Evolutionary conservation across 2,797 vertebrate species (phyloP), one percentile per base, ranked within the genome.

Genomic region (Catamblyrhynchus diadema): DNA sequence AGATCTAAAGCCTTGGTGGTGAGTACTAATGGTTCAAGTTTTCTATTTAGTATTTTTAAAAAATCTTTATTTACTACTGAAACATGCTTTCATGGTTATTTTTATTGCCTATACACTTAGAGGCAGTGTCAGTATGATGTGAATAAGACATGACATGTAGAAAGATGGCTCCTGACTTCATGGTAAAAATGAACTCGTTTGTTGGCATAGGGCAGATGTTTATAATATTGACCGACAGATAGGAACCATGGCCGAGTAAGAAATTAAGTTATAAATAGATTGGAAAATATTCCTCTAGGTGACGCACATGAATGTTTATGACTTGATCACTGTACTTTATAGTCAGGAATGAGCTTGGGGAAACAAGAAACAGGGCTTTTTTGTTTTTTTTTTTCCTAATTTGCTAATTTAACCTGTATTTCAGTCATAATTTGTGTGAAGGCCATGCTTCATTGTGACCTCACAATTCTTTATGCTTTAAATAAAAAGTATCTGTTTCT

Each of bases 1-100:
- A 98, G 99, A 90, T 99, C 99, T 21, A 98, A 98, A 95, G 99
- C 99, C 60, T 97, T 99, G 91, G 98, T 99, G 98, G 99, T 99
- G 98, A 98, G 98, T 98, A 77, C 33, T 72, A 61, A 48, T 54
- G 39, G 17, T 7, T 56, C 50, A 17, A 28, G 10, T 41, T 81
- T 77, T 92, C 45, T 50, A 35, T n/a, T 78, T 62, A 33, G 10
- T 18, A 53, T 72, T 70, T 33, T n/a, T 7, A 15, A 56, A 33
- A 35, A 10, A 10, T 25, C 37, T 33, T 87, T 69, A 51, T 44
- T 66, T 87, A 54, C 64, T 60, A 57, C 2, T 75, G 41, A 86
- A 81, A 74, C 9, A 12, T 59, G 27, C 9, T 51, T 85, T 89
- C 57, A 16, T 74, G 71, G 28, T 88, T 94, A 25, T 47, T 94